These are phyloP conservation scores for Gasterosteus nipponicus DNA, from an alignment of 2,113 vertebrate genomes.

Conservation along the genomic window DNA sequence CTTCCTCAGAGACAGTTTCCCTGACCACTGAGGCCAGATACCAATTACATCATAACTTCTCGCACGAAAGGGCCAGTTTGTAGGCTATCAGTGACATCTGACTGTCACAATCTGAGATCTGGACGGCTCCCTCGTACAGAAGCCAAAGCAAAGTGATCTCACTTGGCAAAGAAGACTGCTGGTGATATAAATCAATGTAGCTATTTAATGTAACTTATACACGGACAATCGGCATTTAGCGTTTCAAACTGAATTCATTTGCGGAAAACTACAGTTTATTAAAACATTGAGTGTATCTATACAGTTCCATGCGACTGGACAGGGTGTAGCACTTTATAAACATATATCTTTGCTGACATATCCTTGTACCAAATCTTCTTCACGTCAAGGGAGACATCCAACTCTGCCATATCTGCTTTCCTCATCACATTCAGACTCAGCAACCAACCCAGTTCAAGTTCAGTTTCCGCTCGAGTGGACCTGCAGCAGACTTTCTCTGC, in stretches of 20 bases:
- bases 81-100: slow-evolving; percentile 52
- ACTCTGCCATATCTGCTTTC: slow-evolving; percentile 63
- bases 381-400: slow-evolving; percentile 50
- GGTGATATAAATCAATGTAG: slow-evolving; percentile 24
- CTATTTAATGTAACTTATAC: slow-evolving; percentile 30
- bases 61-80: slow-evolving; percentile 46
- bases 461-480: slow-evolving; percentile 46
- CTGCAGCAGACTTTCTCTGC: slow-evolving; percentile 27
- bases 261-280: slow-evolving; percentile 4
- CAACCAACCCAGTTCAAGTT: slow-evolving; percentile 34
- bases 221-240: slow-evolving; percentile 4
- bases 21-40: slow-evolving; percentile 16
- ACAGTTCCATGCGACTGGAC: neutral
- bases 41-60: slow-evolving; percentile 65
- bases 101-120: slow-evolving; percentile 36
- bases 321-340: slow-evolving; percentile 7
- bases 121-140: slow-evolving; percentile 26
- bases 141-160: slow-evolving; percentile 37
- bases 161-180: slow-evolving; percentile 28
- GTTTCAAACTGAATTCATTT: neutral
- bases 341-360: slow-evolving; percentile 22
- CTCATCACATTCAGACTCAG: slow-evolving; percentile 60
- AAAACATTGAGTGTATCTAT: neutral
- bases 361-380: slow-evolving; percentile 34
- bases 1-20: slow-evolving; percentile 32